phyloP scores from a whole-genome alignment of 2,797 vertebrate genomes.

The Gallinago stenura region DNA sequence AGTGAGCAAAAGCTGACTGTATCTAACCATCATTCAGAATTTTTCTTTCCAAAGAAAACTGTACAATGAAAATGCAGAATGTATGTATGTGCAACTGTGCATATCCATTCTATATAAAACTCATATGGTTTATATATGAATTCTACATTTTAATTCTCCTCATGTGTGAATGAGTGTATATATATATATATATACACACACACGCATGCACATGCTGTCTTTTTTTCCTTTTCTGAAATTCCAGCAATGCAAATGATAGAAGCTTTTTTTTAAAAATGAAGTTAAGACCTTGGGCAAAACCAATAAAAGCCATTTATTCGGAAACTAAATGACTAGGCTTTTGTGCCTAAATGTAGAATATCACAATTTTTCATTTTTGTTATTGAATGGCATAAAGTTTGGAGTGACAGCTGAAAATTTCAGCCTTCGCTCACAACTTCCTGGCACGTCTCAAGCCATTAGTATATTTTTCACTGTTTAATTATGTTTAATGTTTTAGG shows the following conservation, averaged over 20 bases:
- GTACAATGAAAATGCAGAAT: neutral
- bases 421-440: neutral
- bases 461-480: conserved; percentile 42
- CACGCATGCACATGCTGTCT: neutral
- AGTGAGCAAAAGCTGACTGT: neutral
- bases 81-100: neutral
- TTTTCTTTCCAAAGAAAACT: neutral
- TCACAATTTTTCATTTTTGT: neutral
- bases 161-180: neutral
- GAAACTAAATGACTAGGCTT: neutral
- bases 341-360: neutral
- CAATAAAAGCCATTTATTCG: neutral
- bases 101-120: neutral
- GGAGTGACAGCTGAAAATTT: neutral
- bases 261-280: neutral
- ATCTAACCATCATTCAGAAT: neutral
- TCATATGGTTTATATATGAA: neutral
- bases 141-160: neutral
- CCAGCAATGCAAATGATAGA: neutral
- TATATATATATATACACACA: neutral
- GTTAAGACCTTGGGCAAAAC: neutral
- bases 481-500: conserved; percentile 46
- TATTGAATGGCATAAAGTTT: neutral
- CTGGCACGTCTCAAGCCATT: neutral
- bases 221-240: neutral